Conservation (phyloP, 1,140 invertebrate species). For the Calycopis cecrops region DNA sequence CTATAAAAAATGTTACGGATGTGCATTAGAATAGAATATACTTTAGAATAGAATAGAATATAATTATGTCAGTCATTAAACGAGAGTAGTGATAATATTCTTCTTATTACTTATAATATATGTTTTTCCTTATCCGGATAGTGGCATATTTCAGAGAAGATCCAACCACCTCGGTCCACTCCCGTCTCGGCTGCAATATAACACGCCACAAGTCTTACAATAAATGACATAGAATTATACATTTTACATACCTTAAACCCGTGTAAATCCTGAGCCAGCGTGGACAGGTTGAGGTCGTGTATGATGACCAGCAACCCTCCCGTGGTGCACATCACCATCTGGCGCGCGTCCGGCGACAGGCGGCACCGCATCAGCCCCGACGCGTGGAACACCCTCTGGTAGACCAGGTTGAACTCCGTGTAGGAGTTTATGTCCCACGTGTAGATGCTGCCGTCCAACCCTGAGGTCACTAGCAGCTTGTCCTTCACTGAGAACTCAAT, state of each 20-base stretch:
- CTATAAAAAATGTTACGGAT: too few species aligned
- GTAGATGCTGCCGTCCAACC: slow-evolving; percentile 94
- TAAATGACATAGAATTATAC: not conserved
- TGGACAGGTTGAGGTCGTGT: slow-evolving; percentile 89
- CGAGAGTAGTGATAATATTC: too few species aligned
- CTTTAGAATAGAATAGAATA: too few species aligned
- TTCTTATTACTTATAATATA: too few species aligned
- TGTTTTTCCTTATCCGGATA: too few species aligned
- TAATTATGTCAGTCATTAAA: too few species aligned
- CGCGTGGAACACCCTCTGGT: slow-evolving; percentile 88
- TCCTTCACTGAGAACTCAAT: slow-evolving; percentile 94
- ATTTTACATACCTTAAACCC: slow-evolving; percentile 84
- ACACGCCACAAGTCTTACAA: too few species aligned
- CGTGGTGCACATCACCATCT: slow-evolving; percentile 93
- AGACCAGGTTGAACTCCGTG: slow-evolving; percentile 85
- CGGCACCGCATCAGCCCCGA: slow-evolving; percentile 92
- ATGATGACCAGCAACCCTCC: slow-evolving; percentile 93
- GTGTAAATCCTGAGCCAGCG: slow-evolving; percentile 85
- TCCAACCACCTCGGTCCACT: too few species aligned
- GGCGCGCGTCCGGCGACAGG: slow-evolving; percentile 87
- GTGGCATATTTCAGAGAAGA: too few species aligned
- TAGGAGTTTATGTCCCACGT: slow-evolving; percentile 96
- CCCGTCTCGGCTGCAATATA: too few species aligned
- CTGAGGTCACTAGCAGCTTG: slow-evolving; percentile 90
- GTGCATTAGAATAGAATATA: too few species aligned